Evolutionary conservation across 2,797 vertebrate species (phyloP), one percentile per base, ranked within the genome.

Genomic region (Hyperoplus lanceolatus): DNA sequence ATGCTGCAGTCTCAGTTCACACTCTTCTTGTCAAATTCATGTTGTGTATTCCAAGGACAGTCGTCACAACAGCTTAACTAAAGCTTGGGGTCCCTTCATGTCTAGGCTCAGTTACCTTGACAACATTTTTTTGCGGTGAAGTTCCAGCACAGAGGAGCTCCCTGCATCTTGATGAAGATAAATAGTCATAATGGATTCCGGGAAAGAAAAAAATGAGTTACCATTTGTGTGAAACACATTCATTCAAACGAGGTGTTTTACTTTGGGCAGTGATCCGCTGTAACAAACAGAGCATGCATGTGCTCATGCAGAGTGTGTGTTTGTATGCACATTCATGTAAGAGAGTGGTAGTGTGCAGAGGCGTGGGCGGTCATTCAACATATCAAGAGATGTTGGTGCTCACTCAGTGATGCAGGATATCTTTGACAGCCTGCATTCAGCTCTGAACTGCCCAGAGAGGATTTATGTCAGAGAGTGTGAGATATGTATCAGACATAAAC

Each of bases 71-170:
- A 68, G 82, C 80, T 69, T 46, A 59, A 45, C 73, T 62, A 41
- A 71, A 70, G 75, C 78, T 64, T 46, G 74, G 71, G 73, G 70
- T 79, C 79, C 36, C 73, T 82, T 74, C 66, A 68, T 84, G 64
- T 75, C 61, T 29, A 3, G 43, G 6, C 60, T 81, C 63, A 12
- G 90, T 93, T 93, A 80, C 91, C 77, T 4, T 92, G 91, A 84
- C 85, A 91, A 93, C 89, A 57, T 29, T 16, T 42, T 67, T 80
- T 67, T 55, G 41, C 6, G 5, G 59, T 56, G 69, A 90, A 75
- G 82, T 82, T 90, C 82, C 85, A 62, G 21, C 78, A 80, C 72
- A 79, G 66, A 89, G 86, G 78, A 84, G 53, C 68, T 88, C 74
- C 77, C 72, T 70, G 51, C 53, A 41, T 55, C 5, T 29, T 3